phyloP scores from a whole-genome alignment of 2,113 vertebrate species.

The Pseudorhombus dupliciocellatus region DNA sequence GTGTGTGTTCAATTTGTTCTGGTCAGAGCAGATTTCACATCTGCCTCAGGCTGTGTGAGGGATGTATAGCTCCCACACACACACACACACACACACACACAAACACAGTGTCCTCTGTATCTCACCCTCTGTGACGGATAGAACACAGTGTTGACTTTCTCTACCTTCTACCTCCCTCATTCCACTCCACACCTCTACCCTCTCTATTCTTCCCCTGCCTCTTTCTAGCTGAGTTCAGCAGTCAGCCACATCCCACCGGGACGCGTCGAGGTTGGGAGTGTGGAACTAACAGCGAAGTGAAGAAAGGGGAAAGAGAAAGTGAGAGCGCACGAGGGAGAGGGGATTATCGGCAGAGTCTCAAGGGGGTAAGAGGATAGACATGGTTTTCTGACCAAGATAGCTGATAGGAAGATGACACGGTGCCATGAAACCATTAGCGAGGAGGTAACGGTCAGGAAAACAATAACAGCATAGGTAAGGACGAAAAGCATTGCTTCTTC shows the following conservation, averaged over 20 bases:
- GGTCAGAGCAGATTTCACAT: constrained; percentile 21
- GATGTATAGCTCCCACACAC: background rate
- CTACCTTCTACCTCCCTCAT: background rate
- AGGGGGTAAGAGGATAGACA: constrained; percentile 28
- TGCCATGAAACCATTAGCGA: constrained; percentile 3
- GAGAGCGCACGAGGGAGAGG: background rate
- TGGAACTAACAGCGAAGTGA: constrained; percentile 42
- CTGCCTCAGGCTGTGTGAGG: background rate
- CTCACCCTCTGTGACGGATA: background rate
- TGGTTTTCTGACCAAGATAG: constrained; percentile 23
- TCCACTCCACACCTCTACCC: background rate
- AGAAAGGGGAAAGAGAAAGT: constrained; percentile 10
- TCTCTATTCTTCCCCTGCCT: background rate
- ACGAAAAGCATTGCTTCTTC: too few relatives aligned
- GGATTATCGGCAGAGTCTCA: constrained; percentile 36
- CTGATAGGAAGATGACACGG: constrained; percentile 22
- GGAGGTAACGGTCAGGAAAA: background rate
- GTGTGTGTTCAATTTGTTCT: constrained; percentile 8
- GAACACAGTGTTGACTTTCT: background rate
- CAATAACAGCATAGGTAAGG: background rate
- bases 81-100: background rate
- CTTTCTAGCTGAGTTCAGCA: constrained; percentile 52
- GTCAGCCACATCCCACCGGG: constrained; percentile 44
- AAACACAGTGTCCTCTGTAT: background rate
- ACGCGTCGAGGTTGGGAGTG: constrained; percentile 38